Evolutionary conservation across 2,113 vertebrate species (phyloP), one percentile per base, ranked within the genome.

Genomic region (Hypomesus transpacificus): DNA sequence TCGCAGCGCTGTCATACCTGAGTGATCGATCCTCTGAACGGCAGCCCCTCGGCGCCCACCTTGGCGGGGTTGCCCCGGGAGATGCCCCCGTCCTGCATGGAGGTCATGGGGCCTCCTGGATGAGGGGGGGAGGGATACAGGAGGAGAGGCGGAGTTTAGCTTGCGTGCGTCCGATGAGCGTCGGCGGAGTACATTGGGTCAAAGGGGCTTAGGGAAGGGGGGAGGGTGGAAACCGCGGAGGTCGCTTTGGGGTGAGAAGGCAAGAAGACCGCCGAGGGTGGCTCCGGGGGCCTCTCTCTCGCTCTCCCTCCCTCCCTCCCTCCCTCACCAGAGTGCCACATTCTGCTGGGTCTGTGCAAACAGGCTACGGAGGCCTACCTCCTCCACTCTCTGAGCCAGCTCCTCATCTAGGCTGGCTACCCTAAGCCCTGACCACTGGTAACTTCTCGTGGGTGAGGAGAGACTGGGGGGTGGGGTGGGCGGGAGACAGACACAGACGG

Each of bases 21-120:
- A 88, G 97, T 98, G 85, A 98, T 99, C 16, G 96, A 98, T 70
- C 95, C 95, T 75, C 95, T 89, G 68, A 92, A 94, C 4, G 93
- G 76, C 66, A 94, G 88, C 64, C 87, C 87, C 60, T 99, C 97
- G 56, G 93, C 85, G 2, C 92, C 87, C 75, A 94, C 82, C 83
- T 98, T 98, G 87, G 90, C 83, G 75, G 93, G 90, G 67, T 93
- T 95, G 69, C 94, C 94, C 81, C 96, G 91, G 11, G 91, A 93
- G 84, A 94, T 93, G 71, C 92, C 92, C 59, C 94, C 92, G 69
- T 99, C 97, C 76, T 96, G 95, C 71, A 97, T 92, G 69, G 90
- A 75, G 0, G 91, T 84, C 70, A 93, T 79, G 28, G 82, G 65
- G 63, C 93, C 91, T 84, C 7, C 16, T 17, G 54, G 54, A n/a